Conservation (phyloP, 1,140 invertebrate species). For the Aphelinus certus region DNA sequence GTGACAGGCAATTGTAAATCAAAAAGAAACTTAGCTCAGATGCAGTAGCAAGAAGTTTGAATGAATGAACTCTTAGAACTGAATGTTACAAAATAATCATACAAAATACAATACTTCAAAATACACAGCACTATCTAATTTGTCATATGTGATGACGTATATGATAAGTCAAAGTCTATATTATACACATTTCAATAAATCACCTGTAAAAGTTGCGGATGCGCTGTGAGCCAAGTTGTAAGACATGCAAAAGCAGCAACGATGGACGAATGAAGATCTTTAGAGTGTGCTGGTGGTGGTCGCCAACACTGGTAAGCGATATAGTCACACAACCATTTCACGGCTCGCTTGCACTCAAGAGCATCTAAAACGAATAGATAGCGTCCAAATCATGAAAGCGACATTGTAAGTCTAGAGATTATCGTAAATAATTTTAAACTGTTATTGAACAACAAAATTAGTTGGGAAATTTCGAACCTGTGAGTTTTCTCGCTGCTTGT, state of each 20-base stretch:
- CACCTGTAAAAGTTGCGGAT: constrained; percentile 80
- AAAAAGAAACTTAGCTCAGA: too few relatives aligned
- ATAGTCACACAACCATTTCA: constrained; percentile 98
- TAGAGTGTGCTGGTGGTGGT: constrained; percentile 94
- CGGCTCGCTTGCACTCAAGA: constrained; percentile 89
- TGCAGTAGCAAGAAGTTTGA: too few relatives aligned
- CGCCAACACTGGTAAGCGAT: constrained; percentile 95
- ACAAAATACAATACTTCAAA: too few relatives aligned
- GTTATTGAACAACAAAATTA: constrained; percentile 14
- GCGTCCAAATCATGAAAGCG: too few relatives aligned
- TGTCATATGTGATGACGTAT: background rate
- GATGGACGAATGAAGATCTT: constrained; percentile 97
- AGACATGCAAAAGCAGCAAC: constrained; percentile 94
- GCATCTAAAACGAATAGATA: constrained; percentile 71
- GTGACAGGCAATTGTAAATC: too few relatives aligned
- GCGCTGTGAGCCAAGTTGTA: constrained; percentile 90
- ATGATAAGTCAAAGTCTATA: background rate
- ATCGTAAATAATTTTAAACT: too few relatives aligned
- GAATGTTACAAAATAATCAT: too few relatives aligned
- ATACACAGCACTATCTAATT: background rate
- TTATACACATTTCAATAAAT: background rate
- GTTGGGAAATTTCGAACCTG: constrained; percentile 52
- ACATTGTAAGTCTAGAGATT: too few relatives aligned
- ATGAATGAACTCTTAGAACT: too few relatives aligned
- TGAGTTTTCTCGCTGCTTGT: constrained; percentile 61